Evolutionary conservation across 2,797 vertebrate species (phyloP).

Genomic region (Prunella strophiata): DNA sequence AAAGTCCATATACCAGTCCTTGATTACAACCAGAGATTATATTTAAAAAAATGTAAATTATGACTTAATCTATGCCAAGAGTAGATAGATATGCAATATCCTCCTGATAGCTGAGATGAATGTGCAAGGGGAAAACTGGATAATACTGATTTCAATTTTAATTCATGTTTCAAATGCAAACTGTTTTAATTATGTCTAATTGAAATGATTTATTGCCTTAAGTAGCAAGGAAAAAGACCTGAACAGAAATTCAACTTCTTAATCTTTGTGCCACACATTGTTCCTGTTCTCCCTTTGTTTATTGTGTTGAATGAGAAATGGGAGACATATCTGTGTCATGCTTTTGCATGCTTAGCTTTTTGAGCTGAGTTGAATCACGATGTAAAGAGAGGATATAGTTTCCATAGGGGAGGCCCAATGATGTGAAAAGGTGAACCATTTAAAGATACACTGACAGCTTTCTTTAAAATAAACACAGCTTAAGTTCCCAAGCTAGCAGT

Average conservation of each 20-base stretch:
- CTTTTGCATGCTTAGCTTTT: neutral
- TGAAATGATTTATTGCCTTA: conserved; percentile 44
- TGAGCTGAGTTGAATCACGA: neutral
- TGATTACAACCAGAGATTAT: conserved; percentile 11
- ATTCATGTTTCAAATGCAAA: conserved; percentile 44
- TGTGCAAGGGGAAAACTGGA: neutral
- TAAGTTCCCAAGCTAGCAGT: neutral
- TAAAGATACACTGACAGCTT: neutral
- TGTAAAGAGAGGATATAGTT: neutral
- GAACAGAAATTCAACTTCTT: conserved; percentile 18
- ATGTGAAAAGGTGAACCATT: neutral
- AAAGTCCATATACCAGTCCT: neutral
- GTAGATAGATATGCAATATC: neutral
- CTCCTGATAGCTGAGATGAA: neutral
- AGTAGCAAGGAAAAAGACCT: neutral
- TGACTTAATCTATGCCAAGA: conserved; percentile 10
- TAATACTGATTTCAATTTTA: conserved; percentile 10
- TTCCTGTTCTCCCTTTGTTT: neutral
- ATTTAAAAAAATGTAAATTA: neutral
- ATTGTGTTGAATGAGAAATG: neutral
- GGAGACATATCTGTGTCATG: neutral
- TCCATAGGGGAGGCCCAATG: neutral
- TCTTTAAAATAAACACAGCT: neutral
- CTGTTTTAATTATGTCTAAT: conserved; percentile 23
- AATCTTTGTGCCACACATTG: neutral